Evolutionary conservation across 2,113 vertebrate genomes (phyloP), one percentile per base, ranked within the genome.

Genomic region (Formicarius rufipectus): DNA sequence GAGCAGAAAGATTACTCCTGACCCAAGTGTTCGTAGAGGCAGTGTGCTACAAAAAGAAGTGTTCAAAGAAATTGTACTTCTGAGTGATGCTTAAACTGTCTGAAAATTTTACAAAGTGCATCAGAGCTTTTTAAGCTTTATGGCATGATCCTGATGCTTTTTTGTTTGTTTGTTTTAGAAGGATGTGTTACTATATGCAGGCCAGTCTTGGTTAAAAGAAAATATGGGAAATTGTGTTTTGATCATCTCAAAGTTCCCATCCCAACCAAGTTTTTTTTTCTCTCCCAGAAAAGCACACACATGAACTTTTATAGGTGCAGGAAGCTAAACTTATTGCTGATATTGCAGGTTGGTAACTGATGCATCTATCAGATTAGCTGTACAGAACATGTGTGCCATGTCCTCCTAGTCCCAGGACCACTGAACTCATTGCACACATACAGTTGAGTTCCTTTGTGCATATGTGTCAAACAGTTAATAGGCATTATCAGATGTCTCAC

Each of bases 371-470:
- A 49, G 28, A 50, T 23, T 42, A 75, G 33, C 42, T 79, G 31
- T 42, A 27, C 13, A 49, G 44, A 33, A 19, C 8, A 16, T 1
- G 3, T 16, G 33, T 24, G 31, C 59, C 30, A 22, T 1, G 1
- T 72, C 31, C 19, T 66, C 13, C n/a, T 23, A 71, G 31, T 71
- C 27, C n/a, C 44, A 22, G 63, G 45, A n/a, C 40, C 40, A 8
- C 5, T 27, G 35, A 14, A n/a, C 64, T 85, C 25, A 40, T 42
- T 62, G 31, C 45, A 60, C 14, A 28, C 18, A 1, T 23, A 28
- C 4, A 52, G 33, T 15, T 76, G 62, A 76, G 28, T 64, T 79
- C 5, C n/a, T 53, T 72, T 90, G 63, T 72, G 14, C 12, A 7
- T 18, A 4, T 25, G 23, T 4, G 3, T 55, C 49, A 59, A 55